phyloP scores from a whole-genome alignment of 2,888 invertebrate genomes.

The Syrphus vitripennis region DNA sequence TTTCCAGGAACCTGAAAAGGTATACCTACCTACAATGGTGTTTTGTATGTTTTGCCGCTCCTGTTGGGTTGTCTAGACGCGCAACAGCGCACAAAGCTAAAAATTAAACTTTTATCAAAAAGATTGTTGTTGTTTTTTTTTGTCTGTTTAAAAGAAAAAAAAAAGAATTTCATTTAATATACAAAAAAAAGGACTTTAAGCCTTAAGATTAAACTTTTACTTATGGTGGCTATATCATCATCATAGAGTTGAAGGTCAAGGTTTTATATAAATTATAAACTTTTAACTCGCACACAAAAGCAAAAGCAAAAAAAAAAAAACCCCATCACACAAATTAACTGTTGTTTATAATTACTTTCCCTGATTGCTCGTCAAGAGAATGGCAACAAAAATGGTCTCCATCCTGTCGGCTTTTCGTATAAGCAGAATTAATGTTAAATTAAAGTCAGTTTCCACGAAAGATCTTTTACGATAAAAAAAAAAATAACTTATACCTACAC shows the following conservation, averaged over 20 bases:
- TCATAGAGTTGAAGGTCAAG: constrained; percentile 46
- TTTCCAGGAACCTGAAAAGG: too few species aligned
- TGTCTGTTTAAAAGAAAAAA: not conserved
- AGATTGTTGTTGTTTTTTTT: not conserved
- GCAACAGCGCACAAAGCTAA: not conserved
- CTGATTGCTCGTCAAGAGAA: not conserved
- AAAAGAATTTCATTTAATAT: not conserved
- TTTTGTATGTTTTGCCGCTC: not conserved
- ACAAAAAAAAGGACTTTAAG: not conserved
- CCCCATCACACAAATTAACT: constrained; percentile 6
- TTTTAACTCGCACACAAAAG: not conserved
- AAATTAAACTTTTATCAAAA: constrained; percentile 27
- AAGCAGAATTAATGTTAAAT: constrained; percentile 21
- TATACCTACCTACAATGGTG: not conserved
- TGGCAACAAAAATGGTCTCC: not conserved
- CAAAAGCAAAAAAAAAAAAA: not conserved
- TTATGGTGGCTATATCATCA: not conserved
- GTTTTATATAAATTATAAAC: constrained; percentile 11
- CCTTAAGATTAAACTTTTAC: constrained; percentile 14
- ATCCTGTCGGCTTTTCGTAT: not conserved
- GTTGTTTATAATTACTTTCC: constrained; percentile 31
- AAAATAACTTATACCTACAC: not conserved
- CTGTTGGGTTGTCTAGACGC: constrained; percentile 49
- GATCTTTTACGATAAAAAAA: constrained; percentile 9
- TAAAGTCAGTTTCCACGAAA: not conserved